These are phyloP conservation scores for Hylaea fasciaria DNA, from an alignment of 2,888 invertebrate species.

Conservation along the genomic window DNA sequence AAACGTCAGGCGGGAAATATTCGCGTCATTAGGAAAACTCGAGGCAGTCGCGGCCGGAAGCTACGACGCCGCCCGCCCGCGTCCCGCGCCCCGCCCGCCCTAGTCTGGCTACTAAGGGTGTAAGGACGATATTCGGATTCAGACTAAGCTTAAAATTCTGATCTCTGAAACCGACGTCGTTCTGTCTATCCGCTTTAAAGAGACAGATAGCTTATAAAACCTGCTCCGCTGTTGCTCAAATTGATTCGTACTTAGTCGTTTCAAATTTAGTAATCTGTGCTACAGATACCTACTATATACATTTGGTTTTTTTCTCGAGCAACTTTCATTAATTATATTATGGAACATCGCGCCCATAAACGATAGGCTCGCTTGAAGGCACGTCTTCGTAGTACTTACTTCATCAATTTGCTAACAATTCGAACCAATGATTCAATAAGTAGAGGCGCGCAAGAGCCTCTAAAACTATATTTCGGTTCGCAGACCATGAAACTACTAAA, in stretches of 20 bases:
- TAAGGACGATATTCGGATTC: slow-evolving; percentile 10
- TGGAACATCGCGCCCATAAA: no score
- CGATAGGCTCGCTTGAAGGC: no score
- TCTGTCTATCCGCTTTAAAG: background rate
- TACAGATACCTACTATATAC: background rate
- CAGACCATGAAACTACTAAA: slow-evolving; percentile 24
- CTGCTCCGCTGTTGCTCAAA: slow-evolving; percentile 2
- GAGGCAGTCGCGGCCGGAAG: slow-evolving; percentile 69
- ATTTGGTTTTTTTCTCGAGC: no score
- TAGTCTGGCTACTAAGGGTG: slow-evolving; percentile 22
- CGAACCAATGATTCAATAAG: no score
- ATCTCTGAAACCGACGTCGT: slow-evolving; percentile 15
- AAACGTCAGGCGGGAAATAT: slow-evolving; percentile 79
- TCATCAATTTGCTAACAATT: no score
- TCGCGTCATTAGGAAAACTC: slow-evolving; percentile 77
- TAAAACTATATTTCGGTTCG: slow-evolving; percentile 13
- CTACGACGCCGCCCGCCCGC: slow-evolving; percentile 59
- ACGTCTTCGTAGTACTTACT: no score
- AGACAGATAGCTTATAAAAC: slow-evolving; percentile 9
- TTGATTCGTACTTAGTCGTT: background rate
- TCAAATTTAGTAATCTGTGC: background rate
- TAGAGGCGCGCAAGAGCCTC: background rate
- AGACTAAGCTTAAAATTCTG: slow-evolving; percentile 19
- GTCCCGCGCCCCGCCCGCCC: slow-evolving; percentile 45
- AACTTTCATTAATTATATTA: no score